Evolutionary conservation across 2,888 invertebrate genomes (phyloP), one percentile per base, ranked within the genome.

Genomic region (Sericinus montela): DNA sequence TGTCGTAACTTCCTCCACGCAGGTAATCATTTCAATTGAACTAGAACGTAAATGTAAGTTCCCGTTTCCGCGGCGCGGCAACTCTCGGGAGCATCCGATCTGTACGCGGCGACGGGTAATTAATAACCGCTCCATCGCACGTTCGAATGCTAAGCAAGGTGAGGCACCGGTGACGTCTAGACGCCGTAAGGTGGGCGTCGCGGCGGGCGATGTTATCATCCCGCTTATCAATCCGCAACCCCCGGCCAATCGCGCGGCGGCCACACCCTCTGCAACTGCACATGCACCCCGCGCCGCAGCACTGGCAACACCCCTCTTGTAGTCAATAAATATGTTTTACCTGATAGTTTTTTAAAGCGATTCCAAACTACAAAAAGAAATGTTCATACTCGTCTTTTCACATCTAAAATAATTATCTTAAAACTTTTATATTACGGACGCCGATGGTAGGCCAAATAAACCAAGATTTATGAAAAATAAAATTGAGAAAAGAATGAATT

Each of bases 201-300:
- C 49, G 45, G 15, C 44, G 35, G 43, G 16, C 32, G 34, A 35
- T 48, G 42, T 29, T 50, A 62, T 60, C 45, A 38, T 9, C 6
- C n/a, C 11, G 43, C 39, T 40, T 40, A 34, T 40, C 59, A 58
- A 44, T 57, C 55, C 52, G 40, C 56, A 38, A 35, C 51, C 51
- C 49, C 57, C 60, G 46, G 56, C 75, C 75, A 75, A 75, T 75
- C 48, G 68, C 66, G 51, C 40, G 61, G 43, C 57, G 63, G 74
- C 71, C 74, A 74, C 63, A 60, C 60, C 60, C 63, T 59, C 54
- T 57, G 61, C 58, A 35, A 43, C 43, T 39, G 46, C 53, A 50
- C 45, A 40, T 50, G 49, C 49, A 49, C 56, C 56, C 54, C 52
- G 53, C 54, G 53, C 54, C 50, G 52, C 45, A 46, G 46, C 52